Base-by-base conservation (phyloP, 92 coral and sea anemone genomes). In the Heteractis magnifica region DNA sequence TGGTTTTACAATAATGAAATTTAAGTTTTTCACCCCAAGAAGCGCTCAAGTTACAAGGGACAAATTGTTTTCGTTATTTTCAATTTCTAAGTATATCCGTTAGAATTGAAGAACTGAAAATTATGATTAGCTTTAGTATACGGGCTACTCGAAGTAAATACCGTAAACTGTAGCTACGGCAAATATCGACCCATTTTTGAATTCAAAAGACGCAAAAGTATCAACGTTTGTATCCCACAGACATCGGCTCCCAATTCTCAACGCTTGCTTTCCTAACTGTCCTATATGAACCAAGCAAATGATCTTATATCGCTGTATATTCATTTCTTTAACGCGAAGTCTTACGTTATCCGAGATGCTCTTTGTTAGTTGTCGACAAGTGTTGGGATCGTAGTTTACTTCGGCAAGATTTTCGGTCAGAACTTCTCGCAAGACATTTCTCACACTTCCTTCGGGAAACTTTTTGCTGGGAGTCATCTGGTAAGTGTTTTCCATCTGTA, bases 211-310 rank as follows among this genome's bases (percentile, higher is more conserved):
- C 10, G 93, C 83, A 52, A 77, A 96, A 16, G 96, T 92, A 86
- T 96, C 99, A 73, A 83, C 83, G 64, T 68, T 87, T 19, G 89
- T 83, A 68, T 96, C 98, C 99, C 99, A 96, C 15, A 96, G 81
- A 82, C 99, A 96, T 10, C 99, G 93, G 71, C 99, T 96, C 3
- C 98, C 99, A 34, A 96, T 93, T 44, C 95, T 80, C 88, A 96
- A 77, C 8, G 92, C 92, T 48, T 96, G 98, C 51, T 91, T 90
- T 15, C 92, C 94, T 58, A 94, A n/a, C 80, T 95, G 97, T 34
- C 99, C 99, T 79, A 96, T 96, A 49, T 96, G 94, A 0, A 96
- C 98, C 65, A 96, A 62, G 13, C 94, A 89, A 49, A 96, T 87
- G 19, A 96, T 82, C 81, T 96, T 96, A 80, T 96, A 96, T 73